Base-by-base conservation (phyloP, 2,888 invertebrate genomes). In the Eupithecia dodoneata region DNA sequence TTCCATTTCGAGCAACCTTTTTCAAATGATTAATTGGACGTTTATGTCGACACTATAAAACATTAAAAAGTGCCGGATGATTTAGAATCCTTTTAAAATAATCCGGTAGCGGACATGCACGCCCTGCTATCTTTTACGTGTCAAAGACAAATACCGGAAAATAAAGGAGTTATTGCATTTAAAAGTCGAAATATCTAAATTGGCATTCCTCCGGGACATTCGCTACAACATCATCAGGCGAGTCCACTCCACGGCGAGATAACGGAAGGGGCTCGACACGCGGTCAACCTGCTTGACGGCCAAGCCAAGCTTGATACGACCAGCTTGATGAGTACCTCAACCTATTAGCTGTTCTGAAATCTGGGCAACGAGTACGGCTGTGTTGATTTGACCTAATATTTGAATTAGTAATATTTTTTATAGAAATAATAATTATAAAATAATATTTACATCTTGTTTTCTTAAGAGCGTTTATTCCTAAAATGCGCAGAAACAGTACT, bases 161-260 rank as follows among this genome's bases (percentile, higher is more conserved):
- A 76, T 65, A 73, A 75, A 74, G 12, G n/a, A 74, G 66, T 45
- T 47, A 49, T 67, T 65, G 42, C 55, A 45, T 59, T 69, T 45
- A 73, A 72, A 75, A 76, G 65, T 30, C 52, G 13, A 71, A 71
- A 75, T 74, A 79, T 79, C 76, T 79, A 76, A 79, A 79, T 76
- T 79, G 79, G 76, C 79, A 79, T 79, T 75, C 76, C 76, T 72
- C 18, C 41, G 66, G 79, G 74, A 76, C 78, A 70, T 63, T 63
- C 63, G 63, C 63, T 78, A 82, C 82, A 81, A 82, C 81, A 81
- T 78, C 80, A 82, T 82, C 82, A 78, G 63, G 74, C 65, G 75
- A 49, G 69, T 76, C 74, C 76, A 66, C 72, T 74, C 72, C 76
- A 70, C 79, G 42, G 72, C 30, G 18, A 79, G 76, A 79, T 79